Base-by-base conservation (phyloP, 2,888 invertebrate genomes). In the Selenia dentaria region DNA sequence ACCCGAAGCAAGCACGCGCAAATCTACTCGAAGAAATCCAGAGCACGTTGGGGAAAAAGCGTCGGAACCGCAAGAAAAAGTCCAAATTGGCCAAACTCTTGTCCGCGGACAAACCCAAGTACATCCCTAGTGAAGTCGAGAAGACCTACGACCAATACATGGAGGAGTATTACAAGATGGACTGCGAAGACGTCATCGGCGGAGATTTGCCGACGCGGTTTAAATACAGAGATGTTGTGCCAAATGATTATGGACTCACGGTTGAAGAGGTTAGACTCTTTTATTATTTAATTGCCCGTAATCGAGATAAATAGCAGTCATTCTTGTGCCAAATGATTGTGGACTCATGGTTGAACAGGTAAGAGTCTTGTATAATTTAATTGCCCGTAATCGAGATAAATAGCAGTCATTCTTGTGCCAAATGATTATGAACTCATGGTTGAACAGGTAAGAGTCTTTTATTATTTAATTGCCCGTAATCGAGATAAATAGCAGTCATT, bases 101-200 rank as follows among this genome's bases (percentile, higher is more conserved):
- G 2, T 87, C 93, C 9, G 87, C 92, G 22, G 93, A 95, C 38
- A 98, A 98, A 72, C 98, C 98, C 0, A 92, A 93, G 38, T 98
- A 96, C 81, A 93, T 98, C 78, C 97, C 98, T 0, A 85, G 92
- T 0, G 67, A 72, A 6, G 91, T 94, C 46, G 93, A 95, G 51
- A 91, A 91, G 67, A 94, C 94, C 0, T 98, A 97, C 79, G 93
- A 95, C 20, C 92, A 98, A 62, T 98, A 98, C 72, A 94, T 98
- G 74, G 97, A 99, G 66, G 98, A 99, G 79, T 99, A 98, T 78
- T 99, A 99, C 74, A 94, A 95, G 66, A 90, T 99, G 73, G 97
- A 99, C 79, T 99, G 96, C 77, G 99, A 99, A 74, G 99, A 99
- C 79, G 93, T 99, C 36, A 95, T 99, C 34, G 98, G 95, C 0